phyloP scores from a whole-genome alignment of 1,140 invertebrate genomes.

The Drepana arcuata region DNA sequence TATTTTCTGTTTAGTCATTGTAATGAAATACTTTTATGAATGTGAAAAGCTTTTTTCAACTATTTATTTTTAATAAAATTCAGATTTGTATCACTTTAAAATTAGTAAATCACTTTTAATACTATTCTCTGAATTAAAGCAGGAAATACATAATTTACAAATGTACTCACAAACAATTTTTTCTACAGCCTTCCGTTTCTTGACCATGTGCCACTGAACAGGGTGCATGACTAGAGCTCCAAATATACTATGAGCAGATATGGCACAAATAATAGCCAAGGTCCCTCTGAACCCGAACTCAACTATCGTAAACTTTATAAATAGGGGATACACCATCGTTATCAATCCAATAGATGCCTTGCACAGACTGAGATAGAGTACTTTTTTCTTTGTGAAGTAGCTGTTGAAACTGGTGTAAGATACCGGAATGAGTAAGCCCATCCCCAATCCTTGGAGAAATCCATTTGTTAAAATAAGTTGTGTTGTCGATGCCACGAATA shows the following conservation, averaged over 20 bases:
- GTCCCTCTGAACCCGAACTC: slow-evolving; percentile 76
- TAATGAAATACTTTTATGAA: too few relatives aligned
- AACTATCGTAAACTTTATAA: slow-evolving; percentile 71
- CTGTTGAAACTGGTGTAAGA: slow-evolving; percentile 62
- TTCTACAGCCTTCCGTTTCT: slow-evolving; percentile 46
- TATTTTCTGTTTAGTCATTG: too few relatives aligned
- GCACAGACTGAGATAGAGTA: slow-evolving; percentile 75
- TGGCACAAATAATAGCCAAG: slow-evolving; percentile 72
- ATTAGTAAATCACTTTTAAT: too few relatives aligned
- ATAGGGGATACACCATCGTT: slow-evolving; percentile 73
- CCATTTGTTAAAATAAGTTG: slow-evolving; percentile 71
- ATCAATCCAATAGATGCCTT: slow-evolving; percentile 74
- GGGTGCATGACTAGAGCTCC: slow-evolving; percentile 79
- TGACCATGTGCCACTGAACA: slow-evolving; percentile 78
- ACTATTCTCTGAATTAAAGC: too few relatives aligned
- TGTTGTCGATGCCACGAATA: slow-evolving; percentile 70
- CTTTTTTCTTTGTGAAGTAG: slow-evolving; percentile 63
- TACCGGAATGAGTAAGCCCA: slow-evolving; percentile 60
- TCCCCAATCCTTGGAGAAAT: slow-evolving; percentile 56
- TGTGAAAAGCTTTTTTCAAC: too few relatives aligned
- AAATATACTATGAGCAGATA: slow-evolving; percentile 76
- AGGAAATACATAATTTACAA: slow-evolving; percentile 5
- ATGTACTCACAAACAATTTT: slow-evolving; percentile 57
- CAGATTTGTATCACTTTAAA: too few relatives aligned
- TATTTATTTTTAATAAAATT: too few relatives aligned